Conservation (phyloP, 2,113 vertebrate genomes). For the Apeltes quadracus region DNA sequence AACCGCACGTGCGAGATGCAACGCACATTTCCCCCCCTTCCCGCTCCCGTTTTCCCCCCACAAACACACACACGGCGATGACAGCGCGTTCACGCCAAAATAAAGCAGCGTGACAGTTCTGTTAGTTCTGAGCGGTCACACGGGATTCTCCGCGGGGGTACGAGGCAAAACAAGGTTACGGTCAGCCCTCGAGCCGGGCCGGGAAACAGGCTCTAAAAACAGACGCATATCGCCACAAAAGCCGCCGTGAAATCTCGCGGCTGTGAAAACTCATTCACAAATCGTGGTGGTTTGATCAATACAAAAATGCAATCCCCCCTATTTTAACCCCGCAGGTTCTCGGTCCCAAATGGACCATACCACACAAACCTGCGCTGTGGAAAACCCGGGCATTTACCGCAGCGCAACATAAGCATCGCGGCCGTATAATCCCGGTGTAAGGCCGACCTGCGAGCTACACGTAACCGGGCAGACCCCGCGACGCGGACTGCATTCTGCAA, state of each 20-base stretch:
- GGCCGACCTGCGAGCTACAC: conserved; percentile 34
- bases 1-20: neutral
- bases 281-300: conserved; percentile 54
- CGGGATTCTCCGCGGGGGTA: conserved; percentile 73
- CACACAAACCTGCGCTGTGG: conserved; percentile 77
- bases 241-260: neutral
- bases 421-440: conserved; percentile 33
- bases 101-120: conserved; percentile 54
- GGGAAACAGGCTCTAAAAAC: conserved; percentile 49
- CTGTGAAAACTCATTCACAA: conserved; percentile 6
- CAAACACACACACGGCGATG: neutral
- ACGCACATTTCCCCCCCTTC: neutral
- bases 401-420: conserved; percentile 55
- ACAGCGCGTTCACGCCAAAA: conserved; percentile 44
- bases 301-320: conserved; percentile 69
- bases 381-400: conserved; percentile 75
- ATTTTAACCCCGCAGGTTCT: conserved; percentile 81
- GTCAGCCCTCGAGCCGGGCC: conserved; percentile 38
- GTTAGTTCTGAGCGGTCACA: conserved; percentile 59
- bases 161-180: conserved; percentile 37
- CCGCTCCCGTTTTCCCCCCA: too few relatives aligned
- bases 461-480: conserved; percentile 3
- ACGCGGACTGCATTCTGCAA: neutral
- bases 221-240: conserved; percentile 14
- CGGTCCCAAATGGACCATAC: conserved; percentile 86